phyloP scores from a whole-genome alignment of 2,888 invertebrate species.

The Microplitis deprimator region DNA sequence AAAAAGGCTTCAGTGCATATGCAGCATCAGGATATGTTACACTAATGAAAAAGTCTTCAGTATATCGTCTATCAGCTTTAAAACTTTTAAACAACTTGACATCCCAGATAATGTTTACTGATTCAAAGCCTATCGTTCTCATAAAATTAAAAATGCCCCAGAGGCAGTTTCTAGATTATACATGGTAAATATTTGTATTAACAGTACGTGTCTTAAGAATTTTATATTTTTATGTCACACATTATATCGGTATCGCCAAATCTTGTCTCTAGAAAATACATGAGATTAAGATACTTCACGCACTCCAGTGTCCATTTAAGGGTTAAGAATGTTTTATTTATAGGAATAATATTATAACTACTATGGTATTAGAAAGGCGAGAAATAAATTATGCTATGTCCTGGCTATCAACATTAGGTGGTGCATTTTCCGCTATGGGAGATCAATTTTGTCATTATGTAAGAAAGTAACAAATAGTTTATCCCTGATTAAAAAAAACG shows the following conservation, averaged over 20 bases:
- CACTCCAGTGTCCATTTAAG: neutral
- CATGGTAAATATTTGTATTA: slow-evolving; percentile 74
- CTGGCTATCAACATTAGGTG: slow-evolving; percentile 96
- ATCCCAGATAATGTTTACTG: neutral
- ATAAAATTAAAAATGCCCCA: slow-evolving; percentile 75
- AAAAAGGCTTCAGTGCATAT: slow-evolving; percentile 58
- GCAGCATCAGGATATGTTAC: slow-evolving; percentile 59
- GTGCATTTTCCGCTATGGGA: slow-evolving; percentile 95
- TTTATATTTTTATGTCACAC: too few relatives aligned
- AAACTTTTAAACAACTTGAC: slow-evolving; percentile 45
- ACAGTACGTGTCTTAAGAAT: too few relatives aligned
- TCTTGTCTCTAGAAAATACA: neutral
- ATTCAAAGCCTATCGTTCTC: slow-evolving; percentile 49
- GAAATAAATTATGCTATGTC: slow-evolving; percentile 90
- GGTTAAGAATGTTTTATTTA: slow-evolving; percentile 46
- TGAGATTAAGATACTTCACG: neutral
- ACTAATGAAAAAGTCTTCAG: slow-evolving; percentile 52
- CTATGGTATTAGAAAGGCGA: slow-evolving; percentile 76
- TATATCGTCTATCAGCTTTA: slow-evolving; percentile 58
- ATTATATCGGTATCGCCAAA: neutral
- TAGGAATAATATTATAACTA: slow-evolving; percentile 74
- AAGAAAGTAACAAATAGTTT: slow-evolving; percentile 63
- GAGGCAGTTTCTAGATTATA: slow-evolving; percentile 79
- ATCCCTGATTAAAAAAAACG: neutral
- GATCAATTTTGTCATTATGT: slow-evolving; percentile 87